phyloP scores from a whole-genome alignment of 2,113 vertebrate species.

The Climacteris rufus region DNA sequence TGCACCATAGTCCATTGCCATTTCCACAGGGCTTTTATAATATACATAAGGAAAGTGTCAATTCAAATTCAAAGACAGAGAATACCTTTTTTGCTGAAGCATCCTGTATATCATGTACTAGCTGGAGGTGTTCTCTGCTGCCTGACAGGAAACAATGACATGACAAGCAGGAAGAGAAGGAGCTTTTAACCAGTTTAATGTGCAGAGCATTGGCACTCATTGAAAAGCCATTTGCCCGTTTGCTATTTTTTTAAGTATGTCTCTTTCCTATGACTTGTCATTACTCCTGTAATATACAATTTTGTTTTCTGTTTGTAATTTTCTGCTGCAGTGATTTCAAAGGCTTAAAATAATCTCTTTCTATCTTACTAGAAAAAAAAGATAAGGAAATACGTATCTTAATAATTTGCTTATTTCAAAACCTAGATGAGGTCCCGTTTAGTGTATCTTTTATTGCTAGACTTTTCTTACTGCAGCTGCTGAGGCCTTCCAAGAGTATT shows the following conservation, averaged over 20 bases:
- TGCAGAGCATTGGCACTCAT: not conserved
- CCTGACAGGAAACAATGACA: slow-evolving; percentile 41
- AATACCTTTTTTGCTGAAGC: slow-evolving; percentile 45
- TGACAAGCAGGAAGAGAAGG: not conserved
- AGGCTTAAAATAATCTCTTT: slow-evolving; percentile 50
- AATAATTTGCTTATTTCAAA: slow-evolving; percentile 52
- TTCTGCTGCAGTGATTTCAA: slow-evolving; percentile 58
- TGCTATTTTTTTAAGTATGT: not conserved
- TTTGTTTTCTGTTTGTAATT: slow-evolving; percentile 64
- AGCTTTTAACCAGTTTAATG: slow-evolving; percentile 23
- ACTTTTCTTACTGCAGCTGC: not conserved
- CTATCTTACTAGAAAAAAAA: slow-evolving; percentile 16
- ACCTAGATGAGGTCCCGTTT: not conserved
- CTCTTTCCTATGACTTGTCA: slow-evolving; percentile 52
- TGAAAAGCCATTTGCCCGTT: slow-evolving; percentile 47
- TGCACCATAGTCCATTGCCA: not conserved
- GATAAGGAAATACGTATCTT: not conserved
- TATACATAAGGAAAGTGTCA: not conserved
- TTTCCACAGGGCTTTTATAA: not conserved
- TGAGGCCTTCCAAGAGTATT: not conserved
- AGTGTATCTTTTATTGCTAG: not conserved
- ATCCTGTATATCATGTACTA: slow-evolving; percentile 41
- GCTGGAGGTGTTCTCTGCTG: slow-evolving; percentile 37
- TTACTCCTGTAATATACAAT: slow-evolving; percentile 52
- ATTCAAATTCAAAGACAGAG: slow-evolving; percentile 43